Evolutionary conservation across 1,140 invertebrate species (phyloP).

Genomic region (Lordiphosa stackelbergi): DNA sequence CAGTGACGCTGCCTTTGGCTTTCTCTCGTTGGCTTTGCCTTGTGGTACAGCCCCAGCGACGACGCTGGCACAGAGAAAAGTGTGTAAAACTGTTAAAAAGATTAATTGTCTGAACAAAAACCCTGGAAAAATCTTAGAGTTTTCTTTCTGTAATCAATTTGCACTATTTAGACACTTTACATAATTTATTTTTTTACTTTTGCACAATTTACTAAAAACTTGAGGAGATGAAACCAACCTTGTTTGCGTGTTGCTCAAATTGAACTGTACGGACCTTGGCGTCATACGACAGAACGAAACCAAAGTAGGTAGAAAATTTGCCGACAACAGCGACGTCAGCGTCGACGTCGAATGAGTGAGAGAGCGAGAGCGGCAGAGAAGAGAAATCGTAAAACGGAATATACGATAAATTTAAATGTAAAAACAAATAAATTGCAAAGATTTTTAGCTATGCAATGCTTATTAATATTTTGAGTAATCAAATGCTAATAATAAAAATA

Average conservation of each 20-base stretch:
- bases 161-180: background rate
- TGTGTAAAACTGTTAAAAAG: too few relatives aligned
- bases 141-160: background rate
- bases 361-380: slow-evolving; percentile 24
- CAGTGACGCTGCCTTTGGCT: slow-evolving; percentile 2
- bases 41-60: slow-evolving; percentile 10
- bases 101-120: too few relatives aligned
- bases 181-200: background rate
- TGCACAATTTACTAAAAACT: too few relatives aligned
- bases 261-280: slow-evolving; percentile 58
- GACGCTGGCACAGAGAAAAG: too few relatives aligned
- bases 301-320: slow-evolving; percentile 26
- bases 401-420: slow-evolving; percentile 49
- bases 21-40: slow-evolving; percentile 7
- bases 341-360: slow-evolving; percentile 7
- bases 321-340: slow-evolving; percentile 14
- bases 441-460: slow-evolving; percentile 17
- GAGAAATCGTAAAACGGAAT: slow-evolving; percentile 34
- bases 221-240: slow-evolving; percentile 51
- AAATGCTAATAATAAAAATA: slow-evolving; percentile 9
- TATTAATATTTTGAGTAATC: slow-evolving; percentile 27
- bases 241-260: slow-evolving; percentile 49
- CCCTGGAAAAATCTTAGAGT: background rate
- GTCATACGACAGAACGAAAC: slow-evolving; percentile 36
- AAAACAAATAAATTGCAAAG: slow-evolving; percentile 65